Percentiles rank a stretch among this genome's conserved stretches.
Evolutionary conservation across 2,797 vertebrate species (phyloP).

Genomic region (Sphenopsis melanotis): DNA sequence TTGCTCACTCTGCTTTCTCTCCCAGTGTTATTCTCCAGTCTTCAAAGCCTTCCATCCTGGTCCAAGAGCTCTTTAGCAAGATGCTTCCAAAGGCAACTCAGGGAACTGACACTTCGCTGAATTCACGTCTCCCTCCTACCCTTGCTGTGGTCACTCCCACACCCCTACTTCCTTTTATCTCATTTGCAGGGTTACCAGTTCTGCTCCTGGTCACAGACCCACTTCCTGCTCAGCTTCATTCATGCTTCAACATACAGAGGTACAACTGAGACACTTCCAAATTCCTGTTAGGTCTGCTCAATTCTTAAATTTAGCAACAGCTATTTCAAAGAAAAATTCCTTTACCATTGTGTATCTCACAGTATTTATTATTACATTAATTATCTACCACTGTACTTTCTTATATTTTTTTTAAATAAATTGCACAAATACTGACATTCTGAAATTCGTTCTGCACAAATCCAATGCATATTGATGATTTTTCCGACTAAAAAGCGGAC

Average conservation of each 20-base stretch:
- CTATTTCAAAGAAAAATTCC: not conserved
- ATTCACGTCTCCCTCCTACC: not conserved
- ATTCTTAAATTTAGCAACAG: not conserved
- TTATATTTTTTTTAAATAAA: not conserved
- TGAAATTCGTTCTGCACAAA: not conserved
- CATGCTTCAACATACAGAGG: not conserved
- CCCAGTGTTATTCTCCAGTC: not conserved
- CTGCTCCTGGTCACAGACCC: not conserved
- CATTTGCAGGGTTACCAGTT: not conserved
- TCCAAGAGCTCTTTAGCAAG: not conserved
- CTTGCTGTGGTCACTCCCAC: not conserved
- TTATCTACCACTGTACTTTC: not conserved
- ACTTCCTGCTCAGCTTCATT: not conserved
- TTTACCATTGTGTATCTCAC: not conserved
- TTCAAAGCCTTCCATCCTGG: not conserved
- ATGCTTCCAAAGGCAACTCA: not conserved
- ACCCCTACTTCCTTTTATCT: not conserved
- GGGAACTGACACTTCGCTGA: not conserved
- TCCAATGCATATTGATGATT: not conserved
- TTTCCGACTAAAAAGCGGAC: not conserved
- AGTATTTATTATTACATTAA: not conserved
- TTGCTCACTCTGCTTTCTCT: not conserved
- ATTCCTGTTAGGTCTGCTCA: not conserved
- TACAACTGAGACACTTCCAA: not conserved
- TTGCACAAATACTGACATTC: not conserved